These are phyloP conservation scores for Odobenus rosmarus DNA, from an alignment of 2,113 vertebrate genomes.

Conservation along the genomic window DNA sequence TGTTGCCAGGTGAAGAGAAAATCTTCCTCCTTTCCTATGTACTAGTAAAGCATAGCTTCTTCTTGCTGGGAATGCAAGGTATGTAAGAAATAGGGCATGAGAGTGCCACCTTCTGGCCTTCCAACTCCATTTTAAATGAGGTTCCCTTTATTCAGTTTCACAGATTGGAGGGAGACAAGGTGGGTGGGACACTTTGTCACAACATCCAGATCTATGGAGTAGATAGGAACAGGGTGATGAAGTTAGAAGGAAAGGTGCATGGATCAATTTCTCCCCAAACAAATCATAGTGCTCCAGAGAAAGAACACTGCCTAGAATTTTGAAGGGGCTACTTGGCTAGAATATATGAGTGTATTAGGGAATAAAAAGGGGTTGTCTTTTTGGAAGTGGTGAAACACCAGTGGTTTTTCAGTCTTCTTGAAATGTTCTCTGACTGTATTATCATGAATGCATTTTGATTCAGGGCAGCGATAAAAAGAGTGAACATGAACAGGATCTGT, in stretches of 20 bases:
- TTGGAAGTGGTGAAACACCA: slow-evolving; percentile 58
- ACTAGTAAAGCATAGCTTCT: background rate
- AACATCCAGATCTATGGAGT: background rate
- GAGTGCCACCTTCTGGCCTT: background rate
- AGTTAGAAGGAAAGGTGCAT: slow-evolving; percentile 3
- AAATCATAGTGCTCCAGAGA: background rate
- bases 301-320: slow-evolving; percentile 29
- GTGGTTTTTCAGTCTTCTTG: slow-evolving; percentile 54
- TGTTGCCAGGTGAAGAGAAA: background rate
- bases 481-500: slow-evolving; percentile 57
- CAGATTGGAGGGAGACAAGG: background rate
- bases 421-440: slow-evolving; percentile 71
- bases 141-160: background rate
- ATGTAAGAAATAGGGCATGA: background rate
- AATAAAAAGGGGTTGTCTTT: slow-evolving; percentile 35
- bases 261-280: background rate
- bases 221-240: background rate
- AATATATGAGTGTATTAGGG: slow-evolving; percentile 46
- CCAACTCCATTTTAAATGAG: background rate
- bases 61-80: background rate
- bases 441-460: background rate
- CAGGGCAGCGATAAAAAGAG: slow-evolving; percentile 37
- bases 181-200: rapidly evolving
- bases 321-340: background rate
- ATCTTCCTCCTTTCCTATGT: background rate